These are phyloP conservation scores for Drosophila kanapiae DNA, from an alignment of 1,140 invertebrate genomes.

Conservation along the genomic window DNA sequence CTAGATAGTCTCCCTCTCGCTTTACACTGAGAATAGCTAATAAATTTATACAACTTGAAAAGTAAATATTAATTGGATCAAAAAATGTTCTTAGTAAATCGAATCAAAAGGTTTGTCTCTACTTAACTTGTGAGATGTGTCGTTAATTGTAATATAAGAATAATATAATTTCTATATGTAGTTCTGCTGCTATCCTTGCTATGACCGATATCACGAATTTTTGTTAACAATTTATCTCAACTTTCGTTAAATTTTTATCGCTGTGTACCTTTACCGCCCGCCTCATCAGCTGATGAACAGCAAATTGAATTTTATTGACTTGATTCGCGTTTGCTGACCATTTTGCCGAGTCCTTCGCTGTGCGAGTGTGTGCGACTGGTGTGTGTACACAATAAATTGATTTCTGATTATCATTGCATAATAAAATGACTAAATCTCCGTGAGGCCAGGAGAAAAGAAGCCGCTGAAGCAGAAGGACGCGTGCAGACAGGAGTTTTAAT, in stretches of 20 bases:
- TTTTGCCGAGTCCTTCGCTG: slow-evolving; percentile 18
- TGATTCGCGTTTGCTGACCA: slow-evolving; percentile 67
- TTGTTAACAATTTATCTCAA: too few relatives aligned
- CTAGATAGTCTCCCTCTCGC: too few relatives aligned
- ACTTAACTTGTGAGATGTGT: not conserved
- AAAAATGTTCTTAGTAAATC: not conserved
- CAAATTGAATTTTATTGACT: slow-evolving; percentile 81
- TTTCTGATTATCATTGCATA: slow-evolving; percentile 81
- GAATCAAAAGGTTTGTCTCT: not conserved
- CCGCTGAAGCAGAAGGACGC: slow-evolving; percentile 6
- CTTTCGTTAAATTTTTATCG: not conserved
- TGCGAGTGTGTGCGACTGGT: slow-evolving; percentile 2
- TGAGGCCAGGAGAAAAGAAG: slow-evolving; percentile 12
- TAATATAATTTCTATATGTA: too few relatives aligned
- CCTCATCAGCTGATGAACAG: slow-evolving; percentile 64
- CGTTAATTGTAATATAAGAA: too few relatives aligned
- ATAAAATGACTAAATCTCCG: slow-evolving; percentile 65
- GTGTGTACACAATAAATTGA: slow-evolving; percentile 73
- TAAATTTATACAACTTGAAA: too few relatives aligned
- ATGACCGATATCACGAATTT: too few relatives aligned
- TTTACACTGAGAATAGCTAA: not conserved
- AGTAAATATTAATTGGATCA: too few relatives aligned
- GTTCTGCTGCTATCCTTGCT: too few relatives aligned
- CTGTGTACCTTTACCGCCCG: not conserved
- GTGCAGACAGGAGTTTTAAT: slow-evolving; percentile 70